Evolutionary conservation across 2,113 vertebrate genomes (phyloP).

Genomic region (Lepus americanus): DNA sequence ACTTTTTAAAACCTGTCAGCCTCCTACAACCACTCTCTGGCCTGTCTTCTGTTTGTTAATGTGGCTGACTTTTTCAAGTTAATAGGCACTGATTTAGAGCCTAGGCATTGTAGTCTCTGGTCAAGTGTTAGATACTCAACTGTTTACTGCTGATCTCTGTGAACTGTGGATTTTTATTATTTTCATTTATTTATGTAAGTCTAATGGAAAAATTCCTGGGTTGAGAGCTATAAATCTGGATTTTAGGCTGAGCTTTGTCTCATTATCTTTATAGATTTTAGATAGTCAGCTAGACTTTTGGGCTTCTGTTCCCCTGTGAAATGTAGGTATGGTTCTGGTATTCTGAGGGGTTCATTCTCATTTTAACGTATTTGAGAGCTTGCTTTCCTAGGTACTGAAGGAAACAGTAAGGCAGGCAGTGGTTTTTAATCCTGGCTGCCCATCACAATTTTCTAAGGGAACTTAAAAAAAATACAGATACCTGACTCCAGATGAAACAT

Average conservation of each 20-base stretch:
- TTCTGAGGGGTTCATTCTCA: not conserved
- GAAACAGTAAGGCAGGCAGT: not conserved
- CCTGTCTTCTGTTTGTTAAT: slow-evolving; percentile 46
- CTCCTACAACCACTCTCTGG: not conserved
- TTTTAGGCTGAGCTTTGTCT: slow-evolving; percentile 40
- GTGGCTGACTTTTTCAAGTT: slow-evolving; percentile 51
- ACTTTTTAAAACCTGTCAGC: not conserved
- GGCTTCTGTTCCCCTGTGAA: slow-evolving; percentile 18
- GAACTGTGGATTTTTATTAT: slow-evolving; percentile 59
- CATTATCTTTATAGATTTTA: slow-evolving; percentile 29
- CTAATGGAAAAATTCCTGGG: slow-evolving; percentile 43
- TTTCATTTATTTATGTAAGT: slow-evolving; percentile 48
- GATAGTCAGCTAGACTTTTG: slow-evolving; percentile 5
- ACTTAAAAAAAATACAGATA: not conserved
- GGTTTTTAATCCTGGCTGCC: not conserved
- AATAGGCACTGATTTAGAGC: not conserved
- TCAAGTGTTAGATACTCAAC: slow-evolving; percentile 39
- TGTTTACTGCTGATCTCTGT: slow-evolving; percentile 1
- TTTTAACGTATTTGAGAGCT: slow-evolving; percentile 14
- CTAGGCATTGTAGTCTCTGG: not conserved
- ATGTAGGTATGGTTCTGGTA: not conserved
- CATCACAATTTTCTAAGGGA: slow-evolving; percentile 31
- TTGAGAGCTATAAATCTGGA: slow-evolving; percentile 2
- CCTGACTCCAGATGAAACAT: slow-evolving; percentile 3
- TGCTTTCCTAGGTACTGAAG: slow-evolving; percentile 3